Base-by-base conservation (phyloP, 2,797 vertebrate genomes). In the Leontopithecus rosalia region DNA sequence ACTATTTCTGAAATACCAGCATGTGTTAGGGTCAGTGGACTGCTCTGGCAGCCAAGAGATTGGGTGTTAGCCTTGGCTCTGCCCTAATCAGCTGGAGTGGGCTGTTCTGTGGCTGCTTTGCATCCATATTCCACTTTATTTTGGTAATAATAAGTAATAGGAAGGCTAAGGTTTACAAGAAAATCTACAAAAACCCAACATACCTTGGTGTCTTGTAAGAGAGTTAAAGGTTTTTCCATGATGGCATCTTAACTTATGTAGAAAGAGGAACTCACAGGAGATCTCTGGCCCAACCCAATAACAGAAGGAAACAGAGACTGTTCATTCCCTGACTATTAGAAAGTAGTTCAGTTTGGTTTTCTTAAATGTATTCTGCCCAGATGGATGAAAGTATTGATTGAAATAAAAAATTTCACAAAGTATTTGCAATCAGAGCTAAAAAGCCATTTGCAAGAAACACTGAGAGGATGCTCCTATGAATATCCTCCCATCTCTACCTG, bases 381-480 rank as follows among this genome's bases (percentile, higher is more conserved):
- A 46, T 55, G 13, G 36, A 43, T 10, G 46, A 55, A 61, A 24
- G 15, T 76, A n/a, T 20, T 90, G 82, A 48, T 36, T 17, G 5
- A 96, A 88, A 79, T 17, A 57, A 92, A 86, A n/a, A 80, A 52
- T 50, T 52, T 86, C 76, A 41, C 46, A 88, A 61, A 94, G 39
- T 30, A 17, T 86, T 76, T 76, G 30, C 70, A 48, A 67, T 76
- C 75, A 82, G 86, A 90, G 75, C 57, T 86, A 86, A 92, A 77
- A 90, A 57, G 43, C 7, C 43, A 61, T 70, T 82, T 83, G 50
- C n/a, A 83, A 82, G 52, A 90, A 96, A 55, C 28, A 52, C 7
- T 15, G 41, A 50, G 67, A 55, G 5, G 52, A 84, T 82, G 39
- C 17, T 88, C 50, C 26, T 46, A 15, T 36, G 43, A 64, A 26